Percentiles rank a stretch among this genome's conserved stretches.
Conservation (phyloP, 2,797 vertebrate species). For the Yasuhikotakia modesta region DNA sequence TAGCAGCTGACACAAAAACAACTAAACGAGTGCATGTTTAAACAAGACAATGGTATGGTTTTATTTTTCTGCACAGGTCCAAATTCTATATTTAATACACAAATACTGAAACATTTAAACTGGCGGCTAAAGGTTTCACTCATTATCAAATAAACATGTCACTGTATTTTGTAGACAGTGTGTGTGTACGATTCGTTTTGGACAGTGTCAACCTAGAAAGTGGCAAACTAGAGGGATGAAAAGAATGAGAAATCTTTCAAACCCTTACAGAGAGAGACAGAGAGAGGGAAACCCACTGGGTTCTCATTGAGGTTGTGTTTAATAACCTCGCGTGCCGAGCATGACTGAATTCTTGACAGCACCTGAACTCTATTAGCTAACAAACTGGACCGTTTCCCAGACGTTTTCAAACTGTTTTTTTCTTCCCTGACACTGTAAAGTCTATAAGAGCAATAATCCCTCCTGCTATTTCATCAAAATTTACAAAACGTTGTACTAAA, state of each 20-base stretch:
- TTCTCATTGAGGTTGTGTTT: conserved; percentile 49
- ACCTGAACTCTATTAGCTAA: conserved; percentile 63
- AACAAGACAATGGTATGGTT: neutral
- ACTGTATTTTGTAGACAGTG: neutral
- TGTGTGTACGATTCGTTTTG: neutral
- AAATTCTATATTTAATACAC: neutral
- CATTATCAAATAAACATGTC: conserved; percentile 6
- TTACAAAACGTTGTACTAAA: neutral
- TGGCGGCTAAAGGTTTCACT: neutral
- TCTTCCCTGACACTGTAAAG: conserved; percentile 46
- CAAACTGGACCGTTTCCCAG: conserved; percentile 60
- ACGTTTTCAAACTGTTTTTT: conserved; percentile 48
- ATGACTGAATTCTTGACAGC: conserved; percentile 50
- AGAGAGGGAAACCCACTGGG: conserved; percentile 10
- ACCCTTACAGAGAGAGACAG: neutral
- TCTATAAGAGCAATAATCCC: conserved; percentile 27
- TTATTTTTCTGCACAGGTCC: neutral
- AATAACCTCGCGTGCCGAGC: conserved; percentile 56
- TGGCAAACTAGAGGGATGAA: neutral
- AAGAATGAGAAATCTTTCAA: conserved; percentile 6
- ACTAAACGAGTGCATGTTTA: neutral
- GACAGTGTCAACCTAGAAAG: neutral
- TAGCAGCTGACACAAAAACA: too few relatives aligned
- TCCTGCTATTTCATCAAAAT: conserved; percentile 41
- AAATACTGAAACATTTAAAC: neutral